Base-by-base conservation (phyloP, 2,888 invertebrate species). In the Monochamus alternatus region DNA sequence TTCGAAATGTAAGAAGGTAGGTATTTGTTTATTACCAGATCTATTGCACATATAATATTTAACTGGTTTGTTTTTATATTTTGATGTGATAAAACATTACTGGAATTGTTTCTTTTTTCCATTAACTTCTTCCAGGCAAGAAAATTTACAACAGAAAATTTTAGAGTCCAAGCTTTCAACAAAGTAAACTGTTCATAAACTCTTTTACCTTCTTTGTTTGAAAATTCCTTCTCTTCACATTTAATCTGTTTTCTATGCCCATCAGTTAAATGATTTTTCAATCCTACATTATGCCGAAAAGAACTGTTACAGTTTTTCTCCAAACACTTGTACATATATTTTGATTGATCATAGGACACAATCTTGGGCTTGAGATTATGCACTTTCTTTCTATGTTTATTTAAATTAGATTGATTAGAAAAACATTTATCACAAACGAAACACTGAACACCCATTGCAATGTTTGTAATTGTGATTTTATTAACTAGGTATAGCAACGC, bases 231-330 rank as follows among this genome's bases (percentile, higher is more conserved):
- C 9, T 5, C 9, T 9, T 51, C 51, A 51, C 51, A 8, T 51
- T 51, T 3, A 3, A 51, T 51, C 5, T 51, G 5, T 51, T 8
- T 51, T 5, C 30, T 9, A 43, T 65, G 65, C 8, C 47, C 43
- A 10, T 65, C 65, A 10, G 32, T 14, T 62, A 62, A 62, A 38
- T 62, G 62, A 62, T 62, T 12, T 7, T 44, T 44, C 7, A 65
- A 65, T 44, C 44, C 65, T 4, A 44, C n/a, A 43, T 65, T 65
- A 14, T n/a, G 7, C 8, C 38, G 3, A 22, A 65, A 65, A 14
- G 65, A 65, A 43, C 10, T 12, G n/a, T 64, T 64, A 65, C 65
- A 65, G 4, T 59, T 14, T n/a, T n/a, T 14, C 44, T 65, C 65
- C 22, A 65, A 65, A 47, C 65, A 65, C 44, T 65, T 65, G 5